A percentile compares a stretch with the other conserved stretches of the same genome.
Conservation (phyloP, 2,797 vertebrate species). For the Pangasius krempfi region DNA sequence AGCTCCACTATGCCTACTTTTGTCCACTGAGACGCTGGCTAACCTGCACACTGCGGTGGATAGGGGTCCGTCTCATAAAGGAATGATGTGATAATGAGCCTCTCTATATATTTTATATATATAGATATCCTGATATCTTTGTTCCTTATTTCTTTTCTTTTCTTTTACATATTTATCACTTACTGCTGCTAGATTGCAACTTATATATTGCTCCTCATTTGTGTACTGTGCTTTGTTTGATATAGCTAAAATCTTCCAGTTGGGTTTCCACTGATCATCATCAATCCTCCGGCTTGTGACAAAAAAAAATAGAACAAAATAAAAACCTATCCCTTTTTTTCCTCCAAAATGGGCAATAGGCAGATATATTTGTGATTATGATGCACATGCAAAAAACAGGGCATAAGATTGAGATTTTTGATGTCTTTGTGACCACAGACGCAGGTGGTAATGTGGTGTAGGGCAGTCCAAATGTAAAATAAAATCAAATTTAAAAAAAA, state of each 20-base stretch:
- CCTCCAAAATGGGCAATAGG: not conserved
- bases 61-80: conserved; percentile 88
- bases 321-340: not conserved
- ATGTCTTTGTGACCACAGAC: not conserved
- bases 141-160: not conserved
- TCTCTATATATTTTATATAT: not conserved
- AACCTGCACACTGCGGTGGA: conserved; percentile 90
- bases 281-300: not conserved
- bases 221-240: not conserved
- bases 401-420: not conserved
- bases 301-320: not conserved
- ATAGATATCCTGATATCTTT: not conserved
- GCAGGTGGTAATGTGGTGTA: not conserved
- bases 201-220: not conserved
- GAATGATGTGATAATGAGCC: conserved; percentile 69
- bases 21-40: conserved; percentile 97
- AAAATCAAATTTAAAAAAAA: too few relatives aligned
- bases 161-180: not conserved
- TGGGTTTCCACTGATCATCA: not conserved
- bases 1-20: conserved; percentile 98
- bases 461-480: not conserved
- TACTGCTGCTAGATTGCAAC: not conserved
- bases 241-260: not conserved
- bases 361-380: not conserved
- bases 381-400: not conserved